Conservation (phyloP, 2,113 vertebrate species). For the Colistium nudipinnis region DNA sequence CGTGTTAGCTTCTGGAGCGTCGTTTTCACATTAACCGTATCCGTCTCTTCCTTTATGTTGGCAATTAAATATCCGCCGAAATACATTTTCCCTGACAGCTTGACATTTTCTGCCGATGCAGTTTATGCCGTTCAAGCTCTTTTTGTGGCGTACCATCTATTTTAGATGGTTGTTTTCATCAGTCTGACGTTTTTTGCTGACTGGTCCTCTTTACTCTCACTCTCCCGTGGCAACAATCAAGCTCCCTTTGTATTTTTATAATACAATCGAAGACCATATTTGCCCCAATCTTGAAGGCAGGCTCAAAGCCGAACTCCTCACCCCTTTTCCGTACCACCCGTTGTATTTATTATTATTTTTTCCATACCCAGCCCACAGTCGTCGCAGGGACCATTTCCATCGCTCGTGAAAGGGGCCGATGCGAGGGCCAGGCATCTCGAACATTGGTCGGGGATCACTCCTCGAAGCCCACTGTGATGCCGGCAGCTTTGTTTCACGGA, state of each 20-base stretch:
- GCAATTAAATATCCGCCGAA: constrained; percentile 56
- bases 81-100: constrained; percentile 49
- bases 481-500: constrained; percentile 55
- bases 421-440: neutral
- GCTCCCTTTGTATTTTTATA: no score
- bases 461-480: constrained; percentile 23
- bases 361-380: constrained; percentile 1
- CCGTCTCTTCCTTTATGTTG: constrained; percentile 44
- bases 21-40: constrained; percentile 59
- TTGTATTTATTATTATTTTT: constrained; percentile 43
- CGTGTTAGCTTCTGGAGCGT: constrained; percentile 20
- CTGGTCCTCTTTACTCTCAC: constrained; percentile 45
- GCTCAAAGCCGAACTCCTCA: constrained; percentile 24
- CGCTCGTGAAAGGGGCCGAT: constrained; percentile 32
- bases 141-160: constrained; percentile 48
- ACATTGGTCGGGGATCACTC: constrained; percentile 41
- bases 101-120: constrained; percentile 53
- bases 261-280: constrained; percentile 22
- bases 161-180: constrained; percentile 59
- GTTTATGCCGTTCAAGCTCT: constrained; percentile 34
- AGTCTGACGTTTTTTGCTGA: constrained; percentile 59
- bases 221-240: constrained; percentile 27
- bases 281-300: constrained; percentile 13
- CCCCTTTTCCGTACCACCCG: constrained; percentile 13
- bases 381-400: constrained; percentile 46